A percentile compares a stretch with the other conserved stretches of the same genome.
phyloP scores from a whole-genome alignment of 1,140 invertebrate genomes.

The Brachionus plicatilis region DNA sequence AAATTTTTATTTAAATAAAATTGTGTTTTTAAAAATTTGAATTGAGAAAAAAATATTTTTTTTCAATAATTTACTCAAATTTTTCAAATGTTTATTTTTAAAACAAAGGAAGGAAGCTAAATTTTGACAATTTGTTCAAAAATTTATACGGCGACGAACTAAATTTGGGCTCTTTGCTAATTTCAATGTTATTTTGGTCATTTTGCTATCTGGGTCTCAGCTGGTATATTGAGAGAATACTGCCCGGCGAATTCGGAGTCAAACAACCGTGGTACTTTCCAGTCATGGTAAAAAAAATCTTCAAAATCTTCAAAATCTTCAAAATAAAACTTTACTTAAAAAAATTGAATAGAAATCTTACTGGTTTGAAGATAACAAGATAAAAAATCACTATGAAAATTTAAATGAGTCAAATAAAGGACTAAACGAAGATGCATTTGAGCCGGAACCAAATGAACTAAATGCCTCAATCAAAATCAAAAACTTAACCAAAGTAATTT shows the following conservation, averaged over 20 bases:
- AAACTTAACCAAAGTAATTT: constrained; percentile 62
- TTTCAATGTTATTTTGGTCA: not conserved
- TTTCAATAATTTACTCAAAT: no score
- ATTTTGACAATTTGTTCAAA: not conserved
- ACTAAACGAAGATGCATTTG: not conserved
- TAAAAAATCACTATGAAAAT: not conserved
- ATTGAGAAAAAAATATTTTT: not conserved
- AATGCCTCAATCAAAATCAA: constrained; percentile 62
- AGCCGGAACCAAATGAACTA: not conserved
- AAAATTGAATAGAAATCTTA: not conserved
- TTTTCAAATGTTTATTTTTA: not conserved
- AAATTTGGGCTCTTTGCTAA: not conserved
- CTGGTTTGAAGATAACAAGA: not conserved
- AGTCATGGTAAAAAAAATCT: not conserved
- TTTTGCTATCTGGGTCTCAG: not conserved
- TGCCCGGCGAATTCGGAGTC: constrained; percentile 26
- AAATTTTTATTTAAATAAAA: no score
- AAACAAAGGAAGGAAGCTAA: not conserved
- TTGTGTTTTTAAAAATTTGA: not conserved
- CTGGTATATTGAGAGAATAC: constrained; percentile 34
- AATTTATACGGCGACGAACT: constrained; percentile 12
- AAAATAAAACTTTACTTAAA: no score
- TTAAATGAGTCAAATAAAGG: not conserved
- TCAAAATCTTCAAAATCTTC: not conserved
- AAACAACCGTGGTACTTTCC: constrained; percentile 35